A percentile compares a stretch with the other conserved stretches of the same genome.
phyloP scores from a whole-genome alignment of 2,797 vertebrate genomes.

The Avahi laniger region DNA sequence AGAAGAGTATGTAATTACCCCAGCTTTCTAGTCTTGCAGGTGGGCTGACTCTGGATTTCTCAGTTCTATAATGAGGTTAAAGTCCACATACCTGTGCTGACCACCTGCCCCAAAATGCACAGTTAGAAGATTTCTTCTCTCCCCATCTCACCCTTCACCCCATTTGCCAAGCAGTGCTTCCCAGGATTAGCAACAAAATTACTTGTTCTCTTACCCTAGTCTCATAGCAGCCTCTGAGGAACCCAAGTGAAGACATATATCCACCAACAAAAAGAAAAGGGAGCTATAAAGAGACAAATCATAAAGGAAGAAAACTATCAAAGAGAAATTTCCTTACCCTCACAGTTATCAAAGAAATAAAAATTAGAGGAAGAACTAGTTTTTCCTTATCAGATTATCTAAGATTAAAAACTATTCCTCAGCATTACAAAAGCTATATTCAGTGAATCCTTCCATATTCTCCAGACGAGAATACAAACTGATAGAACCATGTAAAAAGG shows the following conservation, averaged over 20 bases:
- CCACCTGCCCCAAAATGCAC: not conserved
- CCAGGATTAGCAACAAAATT: not conserved
- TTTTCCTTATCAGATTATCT: not conserved
- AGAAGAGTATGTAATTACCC: not conserved
- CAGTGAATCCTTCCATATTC: not conserved
- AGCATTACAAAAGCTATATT: not conserved
- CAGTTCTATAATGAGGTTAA: not conserved
- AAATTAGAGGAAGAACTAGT: not conserved
- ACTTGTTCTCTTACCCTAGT: not conserved
- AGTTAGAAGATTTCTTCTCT: not conserved
- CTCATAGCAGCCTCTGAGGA: not conserved
- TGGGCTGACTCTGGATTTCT: not conserved
- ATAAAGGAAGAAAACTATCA: not conserved
- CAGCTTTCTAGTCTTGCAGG: not conserved
- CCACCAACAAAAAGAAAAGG: rapidly evolving
- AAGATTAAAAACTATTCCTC: not conserved
- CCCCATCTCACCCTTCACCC: not conserved
- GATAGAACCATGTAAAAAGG: not conserved
- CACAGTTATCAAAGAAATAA: not conserved
- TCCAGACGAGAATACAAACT: not conserved
- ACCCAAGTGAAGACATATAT: not conserved
- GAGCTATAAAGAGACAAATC: not conserved
- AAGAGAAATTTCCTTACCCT: not conserved
- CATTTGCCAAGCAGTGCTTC: not conserved
- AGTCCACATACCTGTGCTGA: not conserved